These are phyloP conservation scores for Sylvietta virens DNA, from an alignment of 2,113 vertebrate species.

Conservation along the genomic window DNA sequence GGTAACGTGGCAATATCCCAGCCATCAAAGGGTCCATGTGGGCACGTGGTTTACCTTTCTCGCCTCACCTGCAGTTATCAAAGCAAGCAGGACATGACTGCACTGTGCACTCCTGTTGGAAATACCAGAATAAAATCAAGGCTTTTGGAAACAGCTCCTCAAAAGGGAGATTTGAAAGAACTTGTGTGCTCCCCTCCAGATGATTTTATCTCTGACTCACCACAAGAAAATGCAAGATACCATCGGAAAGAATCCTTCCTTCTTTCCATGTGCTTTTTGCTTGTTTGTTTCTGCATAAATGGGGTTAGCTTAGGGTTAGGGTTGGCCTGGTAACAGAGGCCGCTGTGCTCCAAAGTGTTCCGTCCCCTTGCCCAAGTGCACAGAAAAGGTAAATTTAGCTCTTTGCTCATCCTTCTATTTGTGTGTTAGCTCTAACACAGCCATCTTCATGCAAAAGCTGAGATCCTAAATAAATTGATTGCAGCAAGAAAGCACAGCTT, in stretches of 20 bases:
- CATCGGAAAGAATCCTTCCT: conserved; percentile 1
- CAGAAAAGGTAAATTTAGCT: not conserved
- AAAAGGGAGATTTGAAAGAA: not conserved
- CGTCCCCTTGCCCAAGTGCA: not conserved
- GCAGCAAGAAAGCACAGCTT: not conserved
- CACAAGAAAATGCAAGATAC: conserved; percentile 8
- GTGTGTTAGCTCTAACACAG: not conserved
- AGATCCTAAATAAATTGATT: not conserved
- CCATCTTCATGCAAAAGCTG: not conserved
- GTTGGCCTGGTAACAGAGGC: not conserved
- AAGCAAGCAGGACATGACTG: not conserved
- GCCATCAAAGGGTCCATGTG: not conserved
- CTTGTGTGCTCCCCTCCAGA: not conserved
- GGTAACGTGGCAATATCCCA: not conserved
- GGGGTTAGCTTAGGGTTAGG: not conserved
- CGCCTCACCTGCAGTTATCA: not conserved
- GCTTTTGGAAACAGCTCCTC: not conserved
- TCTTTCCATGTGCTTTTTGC: not conserved
- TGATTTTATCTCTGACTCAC: conserved; percentile 45
- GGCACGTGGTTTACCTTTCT: not conserved
- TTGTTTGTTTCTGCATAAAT: conserved; percentile 5
- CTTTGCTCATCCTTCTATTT: not conserved
- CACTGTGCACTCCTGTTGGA: not conserved
- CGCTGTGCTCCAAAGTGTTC: not conserved
- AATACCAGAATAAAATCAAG: not conserved